Evolutionary conservation across 2,113 vertebrate genomes (phyloP), one percentile per base, ranked within the genome.

Genomic region (Proterorhinus semilunaris): DNA sequence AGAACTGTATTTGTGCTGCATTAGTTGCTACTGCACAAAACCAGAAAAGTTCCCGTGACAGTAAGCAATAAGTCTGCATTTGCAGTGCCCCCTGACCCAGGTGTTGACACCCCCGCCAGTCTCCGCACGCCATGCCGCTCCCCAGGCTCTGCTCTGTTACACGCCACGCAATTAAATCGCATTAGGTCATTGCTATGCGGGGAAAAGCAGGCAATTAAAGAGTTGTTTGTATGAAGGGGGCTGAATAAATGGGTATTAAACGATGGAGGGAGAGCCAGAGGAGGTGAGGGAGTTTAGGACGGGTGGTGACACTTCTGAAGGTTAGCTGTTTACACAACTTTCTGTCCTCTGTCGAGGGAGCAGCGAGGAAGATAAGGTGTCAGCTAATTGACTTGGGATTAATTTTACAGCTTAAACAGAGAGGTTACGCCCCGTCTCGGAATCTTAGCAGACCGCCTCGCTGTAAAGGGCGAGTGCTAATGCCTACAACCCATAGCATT

Each of bases 21-120:
- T 46, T 48, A 43, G 68, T 51, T 67, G 48, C 44, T 76, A 12
- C 17, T 66, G 11, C n/a, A 42, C 15, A 36, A 36, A 21, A 62
- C 48, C 75, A 69, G 16, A 43, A 6, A 10, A 27, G 17, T 57
- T 69, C 48, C 54, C 42, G 51, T 66, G 21, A 62, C 62, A 69
- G 75, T 64, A n/a, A 66, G 63, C 64, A 45, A 68, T 62, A 16
- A 64, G 27, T 15, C 47, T 74, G 46, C 45, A 62, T 83, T 69
- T 72, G 15, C 43, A 67, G 66, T 85, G 71, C 59, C 79, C 82
- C 62, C 63, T 76, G 71, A 84, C 73, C 66, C 44, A 49, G 42
- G 65, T 71, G 66, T 50, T 66, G 50, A 11, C 62, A 53, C 71
- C 9, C 55, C 59, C 52, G 69, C 72, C 65, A 74, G 49, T 64